These are phyloP conservation scores for Anguilla rostrata DNA, from an alignment of 2,113 vertebrate genomes.

Conservation along the genomic window DNA sequence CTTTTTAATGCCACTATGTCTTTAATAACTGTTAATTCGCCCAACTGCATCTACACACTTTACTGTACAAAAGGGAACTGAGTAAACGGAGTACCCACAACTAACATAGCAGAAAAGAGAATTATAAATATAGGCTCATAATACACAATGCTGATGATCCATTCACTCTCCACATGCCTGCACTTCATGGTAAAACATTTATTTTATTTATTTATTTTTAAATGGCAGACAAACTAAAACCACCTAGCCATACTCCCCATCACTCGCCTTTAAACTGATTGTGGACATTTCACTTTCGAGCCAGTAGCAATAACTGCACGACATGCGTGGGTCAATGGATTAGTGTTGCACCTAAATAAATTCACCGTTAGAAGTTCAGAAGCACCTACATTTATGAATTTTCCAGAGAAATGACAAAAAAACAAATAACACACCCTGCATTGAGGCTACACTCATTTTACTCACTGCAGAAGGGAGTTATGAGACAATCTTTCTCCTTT, in stretches of 20 bases:
- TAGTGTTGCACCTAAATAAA: neutral
- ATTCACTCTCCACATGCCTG: neutral
- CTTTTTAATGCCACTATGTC: neutral
- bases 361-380: neutral
- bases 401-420: neutral
- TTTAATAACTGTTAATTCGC: neutral
- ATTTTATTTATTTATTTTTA: neutral
- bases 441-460: neutral
- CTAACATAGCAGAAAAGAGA: neutral
- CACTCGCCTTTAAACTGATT: neutral
- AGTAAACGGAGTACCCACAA: neutral
- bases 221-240: neutral
- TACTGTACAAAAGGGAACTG: neutral
- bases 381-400: neutral
- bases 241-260: no score
- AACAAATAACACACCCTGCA: neutral
- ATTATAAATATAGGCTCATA: neutral
- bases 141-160: neutral
- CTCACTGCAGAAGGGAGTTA: neutral
- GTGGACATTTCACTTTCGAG: neutral
- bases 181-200: neutral
- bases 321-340: neutral
- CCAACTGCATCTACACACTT: neutral
- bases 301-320: neutral
- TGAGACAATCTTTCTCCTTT: no score